Evolutionary conservation across 2,888 invertebrate species (phyloP).

Genomic region (Eristalinus sepulchralis): DNA sequence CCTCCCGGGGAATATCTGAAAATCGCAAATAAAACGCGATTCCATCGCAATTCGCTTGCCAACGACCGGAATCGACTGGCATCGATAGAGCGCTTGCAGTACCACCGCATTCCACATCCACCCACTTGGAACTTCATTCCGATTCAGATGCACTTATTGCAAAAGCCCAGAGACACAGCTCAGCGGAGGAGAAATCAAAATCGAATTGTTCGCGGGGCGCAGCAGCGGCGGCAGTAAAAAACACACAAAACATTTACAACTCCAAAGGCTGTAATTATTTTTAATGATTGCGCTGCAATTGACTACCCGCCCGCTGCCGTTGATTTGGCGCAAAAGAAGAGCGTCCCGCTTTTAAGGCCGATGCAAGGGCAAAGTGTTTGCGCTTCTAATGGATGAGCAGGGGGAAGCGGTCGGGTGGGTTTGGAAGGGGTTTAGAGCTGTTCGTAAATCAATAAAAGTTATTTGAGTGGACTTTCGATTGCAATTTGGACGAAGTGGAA

Average conservation of each 20-base stretch:
- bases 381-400: background rate
- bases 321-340: constrained; percentile 28
- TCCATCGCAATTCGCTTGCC: constrained; percentile 1
- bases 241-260: constrained; percentile 42
- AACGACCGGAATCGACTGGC: too few species aligned
- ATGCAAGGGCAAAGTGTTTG: background rate
- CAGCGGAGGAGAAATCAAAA: constrained; percentile 10
- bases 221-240: constrained; percentile 28
- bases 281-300: constrained; percentile 69
- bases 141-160: constrained; percentile 66
- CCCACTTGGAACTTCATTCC: constrained; percentile 71
- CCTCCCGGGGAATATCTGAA: background rate
- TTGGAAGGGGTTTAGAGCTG: background rate
- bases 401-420: background rate
- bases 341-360: background rate
- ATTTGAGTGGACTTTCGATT: constrained; percentile 27
- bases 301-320: constrained; percentile 45
- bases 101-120: constrained; percentile 66
- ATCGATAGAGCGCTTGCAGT: background rate
- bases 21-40: constrained; percentile 30
- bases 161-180: constrained; percentile 12
- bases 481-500: background rate
- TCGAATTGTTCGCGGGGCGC: background rate
- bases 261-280: constrained; percentile 67
- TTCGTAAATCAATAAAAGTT: constrained; percentile 43